Conservation (phyloP, 2,113 vertebrate genomes). For the Aptenodytes patagonicus region DNA sequence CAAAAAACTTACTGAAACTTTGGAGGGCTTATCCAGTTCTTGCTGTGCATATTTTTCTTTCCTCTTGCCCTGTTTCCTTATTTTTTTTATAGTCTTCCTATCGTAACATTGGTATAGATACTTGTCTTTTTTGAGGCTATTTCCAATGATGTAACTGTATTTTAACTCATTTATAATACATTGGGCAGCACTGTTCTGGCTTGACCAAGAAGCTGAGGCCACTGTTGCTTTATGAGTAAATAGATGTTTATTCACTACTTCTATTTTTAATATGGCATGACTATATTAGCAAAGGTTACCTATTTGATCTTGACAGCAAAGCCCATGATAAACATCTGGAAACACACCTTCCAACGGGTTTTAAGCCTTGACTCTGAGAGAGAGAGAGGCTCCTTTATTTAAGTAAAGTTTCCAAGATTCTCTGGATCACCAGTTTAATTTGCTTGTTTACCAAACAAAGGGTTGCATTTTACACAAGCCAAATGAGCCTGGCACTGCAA, state of each 20-base stretch:
- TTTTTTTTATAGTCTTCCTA: not conserved
- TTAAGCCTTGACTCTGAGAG: not conserved
- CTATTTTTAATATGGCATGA: not conserved
- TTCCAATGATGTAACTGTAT: not conserved
- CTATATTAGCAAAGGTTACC: not conserved
- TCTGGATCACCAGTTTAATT: constrained; percentile 66
- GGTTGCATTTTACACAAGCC: constrained; percentile 64
- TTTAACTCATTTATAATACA: not conserved
- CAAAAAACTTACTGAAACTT: not conserved
- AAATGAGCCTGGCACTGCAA: constrained; percentile 70
- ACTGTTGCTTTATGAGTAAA: not conserved
- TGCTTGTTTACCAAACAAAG: constrained; percentile 73
- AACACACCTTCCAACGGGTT: constrained; percentile 14
- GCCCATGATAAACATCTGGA: constrained; percentile 36
- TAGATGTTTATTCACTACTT: not conserved
- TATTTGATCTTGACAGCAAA: not conserved
- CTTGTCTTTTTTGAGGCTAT: not conserved
- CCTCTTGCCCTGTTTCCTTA: not conserved
- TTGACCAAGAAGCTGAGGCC: not conserved
- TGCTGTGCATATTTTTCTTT: not conserved
- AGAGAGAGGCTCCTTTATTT: constrained; percentile 43
- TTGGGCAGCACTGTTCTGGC: not conserved
- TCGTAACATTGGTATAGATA: not conserved
- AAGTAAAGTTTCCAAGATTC: constrained; percentile 60
- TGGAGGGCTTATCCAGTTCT: not conserved